Conservation (phyloP, 2,888 invertebrate genomes). For the Philereme transversata region DNA sequence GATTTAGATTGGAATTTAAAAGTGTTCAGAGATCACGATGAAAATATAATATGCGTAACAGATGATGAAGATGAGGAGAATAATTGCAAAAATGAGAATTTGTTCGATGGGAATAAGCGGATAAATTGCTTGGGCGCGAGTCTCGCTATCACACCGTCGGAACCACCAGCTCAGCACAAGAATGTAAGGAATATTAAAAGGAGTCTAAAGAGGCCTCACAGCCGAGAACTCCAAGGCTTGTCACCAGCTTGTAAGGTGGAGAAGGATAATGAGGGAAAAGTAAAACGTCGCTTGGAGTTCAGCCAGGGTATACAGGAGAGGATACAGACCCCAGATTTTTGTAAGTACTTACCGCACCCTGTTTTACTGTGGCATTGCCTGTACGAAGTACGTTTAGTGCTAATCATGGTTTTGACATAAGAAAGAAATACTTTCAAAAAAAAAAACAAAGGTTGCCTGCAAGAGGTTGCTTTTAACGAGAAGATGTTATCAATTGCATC, state of each 20-base stretch:
- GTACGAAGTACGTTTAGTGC: no score
- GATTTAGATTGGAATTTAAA: constrained; percentile 54
- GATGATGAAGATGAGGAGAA: constrained; percentile 47
- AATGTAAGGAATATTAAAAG: constrained; percentile 66
- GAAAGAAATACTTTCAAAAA: no score
- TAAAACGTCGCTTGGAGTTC: constrained; percentile 53
- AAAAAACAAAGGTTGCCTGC: no score
- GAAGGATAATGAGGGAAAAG: constrained; percentile 48
- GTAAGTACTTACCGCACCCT: constrained; percentile 46
- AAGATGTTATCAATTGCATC: no score
- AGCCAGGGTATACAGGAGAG: constrained; percentile 46
- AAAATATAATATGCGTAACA: constrained; percentile 45
- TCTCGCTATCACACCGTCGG: constrained; percentile 47
- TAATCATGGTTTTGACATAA: no score
- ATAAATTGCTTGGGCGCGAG: constrained; percentile 39
- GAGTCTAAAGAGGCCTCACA: constrained; percentile 70
- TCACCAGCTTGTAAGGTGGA: constrained; percentile 49
- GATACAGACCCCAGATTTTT: constrained; percentile 51
- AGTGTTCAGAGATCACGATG: constrained; percentile 51
- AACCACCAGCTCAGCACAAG: constrained; percentile 49
- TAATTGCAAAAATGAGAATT: constrained; percentile 18
- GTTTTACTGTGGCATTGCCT: no score
- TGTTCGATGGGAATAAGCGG: constrained; percentile 32
- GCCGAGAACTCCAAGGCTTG: constrained; percentile 65
- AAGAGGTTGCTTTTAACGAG: no score